Evolutionary conservation across 2,113 vertebrate species (phyloP), one percentile per base, ranked within the genome.

Genomic region (Pipa parva): DNA sequence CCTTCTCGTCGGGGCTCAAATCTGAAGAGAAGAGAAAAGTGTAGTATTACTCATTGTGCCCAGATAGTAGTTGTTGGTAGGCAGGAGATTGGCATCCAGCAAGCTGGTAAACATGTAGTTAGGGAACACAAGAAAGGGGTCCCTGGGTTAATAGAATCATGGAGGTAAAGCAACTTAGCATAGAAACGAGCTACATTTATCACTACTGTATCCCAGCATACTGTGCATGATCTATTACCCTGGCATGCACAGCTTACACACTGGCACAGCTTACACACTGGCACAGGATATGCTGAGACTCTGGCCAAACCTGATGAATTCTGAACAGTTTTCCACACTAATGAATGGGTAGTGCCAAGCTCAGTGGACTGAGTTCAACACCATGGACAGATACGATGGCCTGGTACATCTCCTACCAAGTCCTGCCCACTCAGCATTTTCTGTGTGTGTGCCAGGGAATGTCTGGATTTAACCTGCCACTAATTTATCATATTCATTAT

Each of bases 1-100:
- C 93, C 66, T 98, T 99, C 81, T 95, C 93, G 0, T 99, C 97
- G 75, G 94, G 91, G 68, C 92, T 98, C 88, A 95, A 95, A 83
- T 99, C 97, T 61, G 63, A 72, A 60, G 59, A 63, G 18, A 58
- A 4, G 5, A 31, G 33, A 36, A 11, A 25, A 0, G 0, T n/a
- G 78, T 18, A 81, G 12, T 7, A n/a, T n/a, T n/a, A n/a, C n/a
- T n/a, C n/a, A n/a, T n/a, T n/a, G n/a, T n/a, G n/a, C n/a, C n/a
- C n/a, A n/a, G n/a, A n/a, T n/a, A n/a, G n/a, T n/a, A n/a, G n/a
- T n/a, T n/a, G n/a, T n/a, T n/a, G n/a, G n/a, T n/a, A n/a, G n/a
- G n/a, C n/a, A n/a, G n/a, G n/a, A n/a, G n/a, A n/a, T n/a, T n/a
- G n/a, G n/a, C n/a, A n/a, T n/a, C n/a, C n/a, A n/a, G n/a, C n/a